phyloP scores from a whole-genome alignment of 2,113 vertebrate species.

The Tretioscincus oriximinensis region DNA sequence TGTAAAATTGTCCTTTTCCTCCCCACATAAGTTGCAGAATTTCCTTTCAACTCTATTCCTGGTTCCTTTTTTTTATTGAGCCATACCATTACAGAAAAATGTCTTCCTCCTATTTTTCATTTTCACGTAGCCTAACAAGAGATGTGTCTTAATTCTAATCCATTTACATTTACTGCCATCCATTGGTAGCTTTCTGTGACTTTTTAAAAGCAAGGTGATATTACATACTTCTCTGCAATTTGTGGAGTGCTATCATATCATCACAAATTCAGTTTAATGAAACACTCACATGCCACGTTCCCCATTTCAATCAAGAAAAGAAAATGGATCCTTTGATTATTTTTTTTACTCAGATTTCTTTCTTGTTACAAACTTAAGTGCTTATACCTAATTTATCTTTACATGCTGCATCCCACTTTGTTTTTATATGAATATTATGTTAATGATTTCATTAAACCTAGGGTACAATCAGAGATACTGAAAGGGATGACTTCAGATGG shows the following conservation, averaged over 20 bases:
- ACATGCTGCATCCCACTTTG: neutral
- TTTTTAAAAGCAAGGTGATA: no score
- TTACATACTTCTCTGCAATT: no score
- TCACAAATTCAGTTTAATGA: no score
- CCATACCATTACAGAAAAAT: neutral
- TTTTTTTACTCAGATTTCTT: slow-evolving; percentile 13
- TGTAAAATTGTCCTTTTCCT: no score
- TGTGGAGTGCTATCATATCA: no score
- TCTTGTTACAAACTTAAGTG: neutral
- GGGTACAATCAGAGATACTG: no score
- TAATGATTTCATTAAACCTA: neutral
- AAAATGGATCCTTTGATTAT: neutral
- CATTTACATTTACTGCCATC: no score
- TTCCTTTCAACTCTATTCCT: neutral
- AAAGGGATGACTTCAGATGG: no score
- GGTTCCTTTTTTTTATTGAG: neutral
- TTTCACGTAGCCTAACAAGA: neutral
- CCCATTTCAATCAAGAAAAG: slow-evolving; percentile 5
- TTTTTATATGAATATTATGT: neutral
- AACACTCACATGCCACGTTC: no score
- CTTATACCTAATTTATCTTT: neutral
- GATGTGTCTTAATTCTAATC: no score
- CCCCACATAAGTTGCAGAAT: neutral
- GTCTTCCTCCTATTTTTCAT: slow-evolving; percentile 2
- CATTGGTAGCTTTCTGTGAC: no score